phyloP scores from a whole-genome alignment of 2,113 vertebrate species.

The Hymenochirus boettgeri region DNA sequence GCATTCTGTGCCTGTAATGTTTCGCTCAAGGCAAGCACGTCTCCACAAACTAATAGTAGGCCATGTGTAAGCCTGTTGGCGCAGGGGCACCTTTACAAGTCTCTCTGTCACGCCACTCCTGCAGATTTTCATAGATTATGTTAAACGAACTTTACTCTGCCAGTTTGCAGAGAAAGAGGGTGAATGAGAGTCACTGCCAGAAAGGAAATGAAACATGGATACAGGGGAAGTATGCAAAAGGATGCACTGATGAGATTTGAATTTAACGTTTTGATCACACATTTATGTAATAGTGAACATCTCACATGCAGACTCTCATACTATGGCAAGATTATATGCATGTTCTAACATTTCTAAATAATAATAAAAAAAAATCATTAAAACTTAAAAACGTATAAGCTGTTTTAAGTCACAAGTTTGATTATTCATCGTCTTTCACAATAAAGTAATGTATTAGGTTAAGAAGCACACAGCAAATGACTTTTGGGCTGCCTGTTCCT shows the following conservation, averaged over 20 bases:
- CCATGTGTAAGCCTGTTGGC: conserved; percentile 27
- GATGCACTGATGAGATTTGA: too few species aligned
- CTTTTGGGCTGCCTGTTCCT: not conserved
- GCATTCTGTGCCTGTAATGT: conserved; percentile 9
- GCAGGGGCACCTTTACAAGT: conserved; percentile 32
- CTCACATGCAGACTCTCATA: too few species aligned
- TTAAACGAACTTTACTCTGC: conserved; percentile 25
- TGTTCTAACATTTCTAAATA: too few species aligned
- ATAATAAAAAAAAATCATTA: too few species aligned
- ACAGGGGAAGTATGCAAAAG: too few species aligned
- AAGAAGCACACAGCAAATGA: not conserved
- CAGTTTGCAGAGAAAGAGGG: conserved; percentile 20
- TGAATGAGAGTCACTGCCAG: conserved; percentile 7
- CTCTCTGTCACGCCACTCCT: conserved; percentile 35
- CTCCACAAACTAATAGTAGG: conserved; percentile 18
- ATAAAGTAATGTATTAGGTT: not conserved
- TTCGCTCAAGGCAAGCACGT: conserved; percentile 29
- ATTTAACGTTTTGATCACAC: too few species aligned
- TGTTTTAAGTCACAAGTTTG: not conserved
- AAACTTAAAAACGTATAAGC: not conserved
- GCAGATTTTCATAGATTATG: conserved; percentile 16
- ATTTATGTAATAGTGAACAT: too few species aligned
- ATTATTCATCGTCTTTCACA: not conserved
- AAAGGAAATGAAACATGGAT: too few species aligned
- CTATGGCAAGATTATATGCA: too few species aligned